These are phyloP conservation scores for Plecotus auritus DNA, from an alignment of 2,113 vertebrate species.

Conservation along the genomic window DNA sequence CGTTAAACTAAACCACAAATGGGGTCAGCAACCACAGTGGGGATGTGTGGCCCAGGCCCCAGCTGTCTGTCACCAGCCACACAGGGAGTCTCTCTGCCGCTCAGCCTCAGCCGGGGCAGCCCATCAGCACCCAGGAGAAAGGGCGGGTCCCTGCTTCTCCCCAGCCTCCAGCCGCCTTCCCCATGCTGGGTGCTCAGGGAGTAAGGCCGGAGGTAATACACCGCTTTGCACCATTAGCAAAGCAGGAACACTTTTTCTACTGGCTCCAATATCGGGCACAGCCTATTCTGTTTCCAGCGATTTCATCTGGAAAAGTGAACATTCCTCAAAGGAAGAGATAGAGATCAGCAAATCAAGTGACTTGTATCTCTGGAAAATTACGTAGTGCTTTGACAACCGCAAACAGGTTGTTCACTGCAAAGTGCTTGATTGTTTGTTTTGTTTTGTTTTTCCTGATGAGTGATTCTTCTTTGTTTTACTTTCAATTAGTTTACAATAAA, in stretches of 20 bases:
- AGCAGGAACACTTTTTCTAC: not conserved
- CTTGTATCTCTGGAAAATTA: not conserved
- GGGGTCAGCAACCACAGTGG: not conserved
- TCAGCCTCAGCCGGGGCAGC: not conserved
- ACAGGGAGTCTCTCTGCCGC: not conserved
- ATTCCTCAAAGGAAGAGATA: constrained; percentile 56
- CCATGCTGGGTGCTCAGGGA: not conserved
- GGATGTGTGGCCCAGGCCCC: accelerated
- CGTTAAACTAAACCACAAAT: not conserved
- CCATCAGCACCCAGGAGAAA: not conserved
- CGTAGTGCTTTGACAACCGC: not conserved
- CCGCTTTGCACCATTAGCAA: not conserved
- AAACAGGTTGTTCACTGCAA: not conserved
- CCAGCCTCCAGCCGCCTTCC: not conserved
- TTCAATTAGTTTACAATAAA: not conserved
- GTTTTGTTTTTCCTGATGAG: not conserved
- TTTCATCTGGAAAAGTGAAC: constrained; percentile 49
- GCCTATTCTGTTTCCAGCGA: constrained; percentile 29
- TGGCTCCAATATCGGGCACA: not conserved
- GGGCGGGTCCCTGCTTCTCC: not conserved
- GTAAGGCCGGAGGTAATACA: not conserved
- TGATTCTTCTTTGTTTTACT: not conserved
- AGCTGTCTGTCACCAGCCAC: not conserved
- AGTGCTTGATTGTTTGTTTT: not conserved
- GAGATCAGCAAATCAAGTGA: constrained; percentile 21